Evolutionary conservation across 1,140 invertebrate genomes (phyloP), one percentile per base, ranked within the genome.

Genomic region (Arion vulgaris): DNA sequence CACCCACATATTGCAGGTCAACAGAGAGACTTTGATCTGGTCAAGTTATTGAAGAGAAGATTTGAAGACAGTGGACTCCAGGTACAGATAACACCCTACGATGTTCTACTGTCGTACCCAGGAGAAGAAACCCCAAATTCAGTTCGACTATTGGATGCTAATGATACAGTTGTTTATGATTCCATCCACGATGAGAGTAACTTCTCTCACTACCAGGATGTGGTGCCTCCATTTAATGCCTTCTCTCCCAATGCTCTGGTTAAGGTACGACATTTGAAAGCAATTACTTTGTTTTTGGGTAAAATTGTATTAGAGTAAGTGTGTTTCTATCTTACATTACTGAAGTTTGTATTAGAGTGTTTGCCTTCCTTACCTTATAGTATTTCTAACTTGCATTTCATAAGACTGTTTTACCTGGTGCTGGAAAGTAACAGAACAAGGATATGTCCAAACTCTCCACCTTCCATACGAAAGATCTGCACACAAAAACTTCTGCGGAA

Each of bases 211-310:
- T 84, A 88, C n/a, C 80, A 84, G 19, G 84, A 86, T 45, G 88
- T 90, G 7, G 88, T 92, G 0, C 89, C 89, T 0, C 90, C 90
- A 15, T 92, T 90, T 74, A 91, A 91, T 84, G 91, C 90, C 9
- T 92, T 86, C 51, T 88, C 89, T 15, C 84, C 86, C 0, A 78
- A 82, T 45, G 86, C 86, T 39, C 62, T 74, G 13, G 76, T 85
- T 26, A n/a, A 78, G 28, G 82, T 83, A 57, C n/a, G n/a, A n/a
- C n/a, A n/a, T n/a, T 28, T n/a, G n/a, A n/a, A n/a, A n/a, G n/a
- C n/a, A n/a, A n/a, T n/a, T n/a, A n/a, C n/a, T n/a, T n/a, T n/a
- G n/a, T n/a, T n/a, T n/a, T n/a, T n/a, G n/a, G n/a, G n/a, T n/a
- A n/a, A n/a, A n/a, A n/a, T n/a, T n/a, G n/a, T n/a, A n/a, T n/a